These are phyloP conservation scores for Mormyrus proboscirostris DNA, from an alignment of 2,797 vertebrate species.

Conservation along the genomic window DNA sequence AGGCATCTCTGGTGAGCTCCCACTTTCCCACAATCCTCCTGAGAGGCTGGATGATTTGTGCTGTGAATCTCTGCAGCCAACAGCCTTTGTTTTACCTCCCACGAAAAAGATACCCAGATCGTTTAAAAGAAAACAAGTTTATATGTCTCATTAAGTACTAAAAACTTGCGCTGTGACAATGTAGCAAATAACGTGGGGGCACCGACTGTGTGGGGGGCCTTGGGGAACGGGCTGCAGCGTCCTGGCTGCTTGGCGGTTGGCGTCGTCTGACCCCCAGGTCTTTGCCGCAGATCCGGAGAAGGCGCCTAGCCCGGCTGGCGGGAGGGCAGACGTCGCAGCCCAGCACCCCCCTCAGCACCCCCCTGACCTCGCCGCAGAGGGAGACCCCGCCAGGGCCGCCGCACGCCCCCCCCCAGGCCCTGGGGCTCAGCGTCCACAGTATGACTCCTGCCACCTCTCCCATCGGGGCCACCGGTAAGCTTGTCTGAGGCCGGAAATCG, in stretches of 20 bases:
- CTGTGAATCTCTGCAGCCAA: background rate
- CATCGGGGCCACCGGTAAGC: constrained; percentile 85
- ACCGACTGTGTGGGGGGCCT: background rate
- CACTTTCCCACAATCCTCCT: background rate
- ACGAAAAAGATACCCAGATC: background rate
- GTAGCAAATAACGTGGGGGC: background rate
- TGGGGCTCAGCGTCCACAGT: constrained; percentile 83
- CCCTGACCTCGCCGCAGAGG: constrained; percentile 92
- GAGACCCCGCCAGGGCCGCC: constrained; percentile 90
- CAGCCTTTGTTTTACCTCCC: background rate
- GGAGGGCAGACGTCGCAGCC: constrained; percentile 92
- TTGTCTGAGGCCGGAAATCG: background rate
- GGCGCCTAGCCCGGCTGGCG: constrained; percentile 86
- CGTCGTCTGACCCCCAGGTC: background rate
- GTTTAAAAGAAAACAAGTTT: background rate
- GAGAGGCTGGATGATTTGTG: background rate
- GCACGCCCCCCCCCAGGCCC: constrained; percentile 67
- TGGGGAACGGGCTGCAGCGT: background rate
- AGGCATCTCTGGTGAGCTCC: background rate
- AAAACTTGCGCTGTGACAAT: background rate
- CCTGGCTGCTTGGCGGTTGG: background rate
- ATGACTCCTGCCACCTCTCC: constrained; percentile 96
- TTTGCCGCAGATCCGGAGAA: constrained; percentile 79
- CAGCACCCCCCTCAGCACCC: constrained; percentile 83
- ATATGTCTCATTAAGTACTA: background rate